Percentiles rank a stretch among this genome's conserved stretches.
These are phyloP conservation scores for Procambarus clarkii DNA, from an alignment of 1,140 invertebrate genomes.

Conservation along the genomic window DNA sequence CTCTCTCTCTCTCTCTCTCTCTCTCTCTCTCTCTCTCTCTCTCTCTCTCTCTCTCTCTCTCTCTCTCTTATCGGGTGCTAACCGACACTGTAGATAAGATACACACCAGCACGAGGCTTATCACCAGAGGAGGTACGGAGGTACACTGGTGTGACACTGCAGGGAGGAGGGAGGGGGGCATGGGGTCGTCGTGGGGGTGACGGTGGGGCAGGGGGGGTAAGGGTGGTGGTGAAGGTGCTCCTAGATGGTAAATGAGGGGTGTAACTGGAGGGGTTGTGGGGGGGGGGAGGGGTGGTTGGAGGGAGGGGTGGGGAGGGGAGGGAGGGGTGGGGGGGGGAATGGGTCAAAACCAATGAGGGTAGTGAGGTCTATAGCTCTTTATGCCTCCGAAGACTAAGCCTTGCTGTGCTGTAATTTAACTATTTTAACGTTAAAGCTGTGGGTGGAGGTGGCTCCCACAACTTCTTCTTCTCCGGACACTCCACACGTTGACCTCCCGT, in stretches of 20 bases:
- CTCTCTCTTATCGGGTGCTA: not conserved
- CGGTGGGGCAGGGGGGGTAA: too few species aligned
- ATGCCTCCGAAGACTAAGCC: too few species aligned
- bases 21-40: not conserved
- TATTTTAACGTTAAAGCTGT: too few species aligned
- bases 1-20: not conserved
- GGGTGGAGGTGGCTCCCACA: too few species aligned
- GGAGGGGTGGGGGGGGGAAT: not conserved
- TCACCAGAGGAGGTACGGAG: not conserved
- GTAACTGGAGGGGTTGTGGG: not conserved
- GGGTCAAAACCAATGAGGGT: not conserved
- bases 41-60: not conserved
- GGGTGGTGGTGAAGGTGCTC: not conserved
- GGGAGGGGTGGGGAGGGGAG: not conserved
- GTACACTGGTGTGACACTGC: too few species aligned
- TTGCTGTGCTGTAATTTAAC: too few species aligned
- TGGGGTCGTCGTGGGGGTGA: too few species aligned
- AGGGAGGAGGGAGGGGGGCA: too few species aligned
- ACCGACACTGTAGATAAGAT: not conserved
- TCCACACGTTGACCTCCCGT: too few species aligned
- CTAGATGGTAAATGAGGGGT: not conserved
- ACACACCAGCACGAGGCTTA: not conserved
- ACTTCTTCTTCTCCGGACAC: too few species aligned
- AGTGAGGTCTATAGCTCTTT: too few species aligned
- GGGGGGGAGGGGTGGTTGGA: not conserved